These are phyloP conservation scores for Parus major DNA, from an alignment of 2,113 vertebrate genomes.

Conservation along the genomic window DNA sequence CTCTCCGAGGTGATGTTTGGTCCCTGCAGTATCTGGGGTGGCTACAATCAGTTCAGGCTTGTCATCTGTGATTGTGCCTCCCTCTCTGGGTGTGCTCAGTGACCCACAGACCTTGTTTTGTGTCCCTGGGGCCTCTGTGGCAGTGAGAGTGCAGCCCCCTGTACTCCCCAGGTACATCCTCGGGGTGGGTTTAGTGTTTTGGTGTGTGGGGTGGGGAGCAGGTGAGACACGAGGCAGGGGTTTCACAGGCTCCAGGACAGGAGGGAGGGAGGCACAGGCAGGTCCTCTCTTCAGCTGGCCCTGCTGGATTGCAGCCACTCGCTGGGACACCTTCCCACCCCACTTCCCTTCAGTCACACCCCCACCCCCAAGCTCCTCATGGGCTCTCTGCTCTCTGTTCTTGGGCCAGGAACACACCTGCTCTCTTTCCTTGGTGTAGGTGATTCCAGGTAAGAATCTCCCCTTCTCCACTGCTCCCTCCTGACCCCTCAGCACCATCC, in stretches of 20 bases:
- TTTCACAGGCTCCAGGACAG: neutral
- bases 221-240: neutral
- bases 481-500: neutral
- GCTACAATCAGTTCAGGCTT: neutral
- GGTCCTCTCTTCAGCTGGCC: neutral
- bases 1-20: neutral
- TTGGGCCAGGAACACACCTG: neutral
- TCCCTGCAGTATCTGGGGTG: neutral
- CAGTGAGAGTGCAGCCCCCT: neutral
- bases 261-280: neutral
- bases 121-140: neutral
- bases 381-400: neutral
- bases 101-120: neutral
- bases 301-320: neutral
- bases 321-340: slow-evolving; percentile 11
- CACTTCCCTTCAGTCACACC: fast-evolving
- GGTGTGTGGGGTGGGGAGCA: neutral
- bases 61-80: neutral
- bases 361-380: neutral
- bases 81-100: neutral
- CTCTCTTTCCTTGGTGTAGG: neutral
- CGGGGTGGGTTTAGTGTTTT: neutral
- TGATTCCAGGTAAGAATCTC: neutral
- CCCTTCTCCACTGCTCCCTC: neutral
- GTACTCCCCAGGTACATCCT: neutral